Conservation (phyloP, 2,888 invertebrate species). For the Pheosia gnoma region DNA sequence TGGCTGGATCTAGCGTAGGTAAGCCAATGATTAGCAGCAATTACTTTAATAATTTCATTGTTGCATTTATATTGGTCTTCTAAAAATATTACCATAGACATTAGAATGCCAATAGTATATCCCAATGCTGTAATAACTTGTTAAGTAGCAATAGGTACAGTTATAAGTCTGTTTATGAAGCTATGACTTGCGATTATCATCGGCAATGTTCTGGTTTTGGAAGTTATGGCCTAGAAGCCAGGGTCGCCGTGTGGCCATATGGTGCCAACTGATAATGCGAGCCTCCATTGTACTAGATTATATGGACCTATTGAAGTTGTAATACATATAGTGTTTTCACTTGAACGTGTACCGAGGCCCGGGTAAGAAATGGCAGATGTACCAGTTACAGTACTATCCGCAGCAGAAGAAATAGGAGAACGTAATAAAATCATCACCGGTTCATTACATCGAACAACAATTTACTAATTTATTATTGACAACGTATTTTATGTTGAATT, state of each 20-base stretch:
- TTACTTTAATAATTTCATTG: background rate
- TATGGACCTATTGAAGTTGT: background rate
- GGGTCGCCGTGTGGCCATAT: conserved; percentile 28
- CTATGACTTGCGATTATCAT: conserved; percentile 1
- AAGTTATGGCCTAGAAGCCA: conserved; percentile 23
- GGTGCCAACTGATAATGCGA: conserved; percentile 12
- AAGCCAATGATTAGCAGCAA: background rate
- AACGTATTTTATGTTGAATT: too few species aligned
- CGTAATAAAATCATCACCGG: too few species aligned
- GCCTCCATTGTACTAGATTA: background rate
- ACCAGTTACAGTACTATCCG: too few species aligned
- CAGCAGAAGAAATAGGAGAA: too few species aligned
- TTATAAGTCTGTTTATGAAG: too few species aligned
- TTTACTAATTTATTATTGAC: too few species aligned
- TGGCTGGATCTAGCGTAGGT: conserved; percentile 1
- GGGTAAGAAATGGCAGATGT: too few species aligned
- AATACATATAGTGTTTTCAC: background rate
- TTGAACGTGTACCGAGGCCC: background rate
- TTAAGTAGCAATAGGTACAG: too few species aligned
- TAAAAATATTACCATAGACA: too few species aligned
- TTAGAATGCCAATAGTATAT: too few species aligned
- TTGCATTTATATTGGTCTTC: background rate
- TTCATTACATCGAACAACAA: too few species aligned
- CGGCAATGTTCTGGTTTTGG: conserved; percentile 23
- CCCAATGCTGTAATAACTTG: too few species aligned